These are phyloP conservation scores for Drosophila leontia DNA, from an alignment of 1,140 invertebrate genomes.

Conservation along the genomic window DNA sequence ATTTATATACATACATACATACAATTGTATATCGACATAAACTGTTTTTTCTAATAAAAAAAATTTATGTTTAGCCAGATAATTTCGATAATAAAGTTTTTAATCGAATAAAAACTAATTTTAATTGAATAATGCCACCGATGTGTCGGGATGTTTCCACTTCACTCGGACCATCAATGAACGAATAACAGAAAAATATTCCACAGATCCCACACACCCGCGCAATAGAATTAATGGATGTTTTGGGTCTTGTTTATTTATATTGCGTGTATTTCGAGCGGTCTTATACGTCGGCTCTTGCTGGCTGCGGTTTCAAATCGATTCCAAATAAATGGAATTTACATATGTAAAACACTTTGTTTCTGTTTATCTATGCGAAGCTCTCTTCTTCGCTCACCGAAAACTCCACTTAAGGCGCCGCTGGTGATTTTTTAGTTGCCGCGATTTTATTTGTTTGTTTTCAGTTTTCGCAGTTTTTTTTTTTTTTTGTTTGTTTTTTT, in stretches of 20 bases:
- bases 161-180: constrained; percentile 3
- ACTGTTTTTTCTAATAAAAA: not conserved
- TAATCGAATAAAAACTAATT: constrained; percentile 1
- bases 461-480: constrained; percentile 18
- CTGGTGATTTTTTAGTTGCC: constrained; percentile 31
- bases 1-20: too few species aligned
- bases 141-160: constrained; percentile 4
- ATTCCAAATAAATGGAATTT: constrained; percentile 42
- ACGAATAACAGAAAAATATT: constrained; percentile 15
- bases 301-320: constrained; percentile 4
- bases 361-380: constrained; percentile 27
- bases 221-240: constrained; percentile 24
- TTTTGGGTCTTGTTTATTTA: constrained; percentile 24
- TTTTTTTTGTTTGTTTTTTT: constrained; percentile 5
- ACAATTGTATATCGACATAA: not conserved
- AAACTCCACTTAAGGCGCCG: constrained; percentile 47
- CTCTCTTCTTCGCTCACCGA: constrained; percentile 6
- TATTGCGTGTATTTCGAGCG: constrained; percentile 21
- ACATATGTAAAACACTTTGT: constrained; percentile 73
- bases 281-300: not conserved
- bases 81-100: not conserved
- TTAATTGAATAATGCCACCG: constrained; percentile 12
- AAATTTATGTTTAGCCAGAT: not conserved
- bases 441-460: constrained; percentile 44
- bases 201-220: constrained; percentile 36